These are phyloP conservation scores for Enchytraeus crypticus DNA, from an alignment of 2,888 invertebrate genomes.

Conservation along the genomic window DNA sequence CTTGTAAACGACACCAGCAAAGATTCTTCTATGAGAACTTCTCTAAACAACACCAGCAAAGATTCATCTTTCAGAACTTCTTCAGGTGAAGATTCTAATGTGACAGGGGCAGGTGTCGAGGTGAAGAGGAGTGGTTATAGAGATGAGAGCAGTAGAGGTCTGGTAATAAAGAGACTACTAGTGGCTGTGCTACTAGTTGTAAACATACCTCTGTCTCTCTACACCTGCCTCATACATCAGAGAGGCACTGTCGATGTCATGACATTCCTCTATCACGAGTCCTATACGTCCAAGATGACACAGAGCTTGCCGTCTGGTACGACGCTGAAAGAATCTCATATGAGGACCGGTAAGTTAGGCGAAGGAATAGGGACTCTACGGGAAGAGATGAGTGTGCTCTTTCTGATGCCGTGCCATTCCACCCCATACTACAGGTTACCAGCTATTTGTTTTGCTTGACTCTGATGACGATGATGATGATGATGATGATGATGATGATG, in stretches of 20 bases:
- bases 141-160: neutral
- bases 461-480: neutral
- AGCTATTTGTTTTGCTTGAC: neutral
- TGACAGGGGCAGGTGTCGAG: too few species aligned
- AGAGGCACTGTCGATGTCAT: conserved; percentile 68
- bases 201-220: conserved; percentile 54
- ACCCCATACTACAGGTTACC: conserved; percentile 73
- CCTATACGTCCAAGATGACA: neutral
- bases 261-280: conserved; percentile 56
- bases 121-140: neutral
- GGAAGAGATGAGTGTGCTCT: conserved; percentile 58
- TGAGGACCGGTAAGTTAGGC: too few species aligned
- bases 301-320: too few species aligned
- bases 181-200: conserved; percentile 28
- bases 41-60: too few species aligned
- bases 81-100: too few species aligned
- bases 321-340: too few species aligned
- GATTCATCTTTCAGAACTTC: too few species aligned
- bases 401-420: conserved; percentile 87
- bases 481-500: too few species aligned
- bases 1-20: too few species aligned
- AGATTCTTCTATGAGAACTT: too few species aligned
- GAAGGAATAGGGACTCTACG: too few species aligned
- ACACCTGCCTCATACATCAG: conserved; percentile 71
- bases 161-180: neutral